Percentiles rank a stretch among this genome's conserved stretches.
These are phyloP conservation scores for Buathra laborator DNA, from an alignment of 2,888 invertebrate species.

Conservation along the genomic window DNA sequence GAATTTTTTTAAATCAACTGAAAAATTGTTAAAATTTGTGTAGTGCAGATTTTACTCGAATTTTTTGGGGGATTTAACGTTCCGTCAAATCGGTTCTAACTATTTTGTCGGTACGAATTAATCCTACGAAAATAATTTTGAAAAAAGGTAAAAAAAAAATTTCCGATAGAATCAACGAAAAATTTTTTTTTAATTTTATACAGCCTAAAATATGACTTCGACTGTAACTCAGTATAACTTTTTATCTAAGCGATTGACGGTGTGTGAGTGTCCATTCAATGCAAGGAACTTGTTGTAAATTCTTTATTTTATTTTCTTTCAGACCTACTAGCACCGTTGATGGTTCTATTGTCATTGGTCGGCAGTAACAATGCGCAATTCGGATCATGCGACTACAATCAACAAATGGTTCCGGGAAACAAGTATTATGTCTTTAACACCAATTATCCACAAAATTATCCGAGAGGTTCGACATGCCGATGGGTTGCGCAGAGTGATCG, in stretches of 20 bases:
- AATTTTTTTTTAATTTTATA: too few species aligned
- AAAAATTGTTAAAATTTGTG: too few species aligned
- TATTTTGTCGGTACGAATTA: background rate
- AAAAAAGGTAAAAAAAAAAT: too few species aligned
- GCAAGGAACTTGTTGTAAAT: background rate
- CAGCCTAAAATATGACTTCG: too few species aligned
- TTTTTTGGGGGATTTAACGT: background rate
- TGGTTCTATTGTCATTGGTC: conserved; percentile 80
- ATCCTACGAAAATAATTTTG: too few species aligned
- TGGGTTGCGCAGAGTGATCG: conserved; percentile 86
- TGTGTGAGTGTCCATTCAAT: background rate
- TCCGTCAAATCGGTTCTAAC: background rate
- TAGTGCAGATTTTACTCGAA: too few species aligned
- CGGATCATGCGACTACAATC: conserved; percentile 85
- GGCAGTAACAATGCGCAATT: conserved; percentile 77
- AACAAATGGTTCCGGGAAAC: conserved; percentile 82
- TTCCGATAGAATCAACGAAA: too few species aligned
- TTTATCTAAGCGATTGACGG: background rate
- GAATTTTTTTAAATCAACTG: background rate
- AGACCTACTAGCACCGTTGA: conserved; percentile 70
- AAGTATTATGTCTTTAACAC: conserved; percentile 86
- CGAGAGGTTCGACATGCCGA: conserved; percentile 83
- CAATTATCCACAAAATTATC: conserved; percentile 86
- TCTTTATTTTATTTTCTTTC: conserved; percentile 38
- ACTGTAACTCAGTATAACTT: background rate